These are phyloP conservation scores for Alectoris magna DNA, from an alignment of 2,797 vertebrate genomes.

Conservation along the genomic window DNA sequence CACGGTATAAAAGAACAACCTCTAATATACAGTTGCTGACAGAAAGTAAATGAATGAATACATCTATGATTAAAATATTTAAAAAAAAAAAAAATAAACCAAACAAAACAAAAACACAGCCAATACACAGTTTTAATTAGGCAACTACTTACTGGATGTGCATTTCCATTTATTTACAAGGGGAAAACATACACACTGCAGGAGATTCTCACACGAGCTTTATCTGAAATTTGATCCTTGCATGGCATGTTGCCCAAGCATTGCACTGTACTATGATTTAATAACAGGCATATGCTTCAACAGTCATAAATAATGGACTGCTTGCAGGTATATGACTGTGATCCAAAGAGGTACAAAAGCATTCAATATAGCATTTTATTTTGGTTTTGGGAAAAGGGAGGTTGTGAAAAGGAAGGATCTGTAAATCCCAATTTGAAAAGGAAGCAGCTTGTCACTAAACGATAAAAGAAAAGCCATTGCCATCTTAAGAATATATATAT, in stretches of 20 bases:
- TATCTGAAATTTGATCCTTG: constrained; percentile 37
- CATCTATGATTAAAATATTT: background rate
- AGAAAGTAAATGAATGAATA: background rate
- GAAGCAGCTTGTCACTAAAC: background rate
- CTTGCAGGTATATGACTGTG: background rate
- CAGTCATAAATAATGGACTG: constrained; percentile 16
- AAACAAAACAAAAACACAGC: background rate
- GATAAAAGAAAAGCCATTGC: background rate
- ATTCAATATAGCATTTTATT: background rate
- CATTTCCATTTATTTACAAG: constrained; percentile 31
- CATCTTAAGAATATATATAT: background rate
- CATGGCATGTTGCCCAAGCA: constrained; percentile 14
- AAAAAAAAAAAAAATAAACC: too few relatives aligned
- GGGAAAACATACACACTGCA: background rate
- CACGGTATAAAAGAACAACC: background rate
- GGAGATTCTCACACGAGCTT: constrained; percentile 6
- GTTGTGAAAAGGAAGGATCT: background rate
- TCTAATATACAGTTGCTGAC: background rate
- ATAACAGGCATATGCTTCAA: background rate
- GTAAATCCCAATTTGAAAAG: background rate
- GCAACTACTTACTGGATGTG: background rate
- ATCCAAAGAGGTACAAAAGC: background rate
- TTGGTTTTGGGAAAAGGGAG: background rate
- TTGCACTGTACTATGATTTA: constrained; percentile 11
- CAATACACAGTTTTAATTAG: background rate